A percentile compares a stretch with the other conserved stretches of the same genome.
phyloP scores from a whole-genome alignment of 2,797 vertebrate genomes.

The Channallabes apus region DNA sequence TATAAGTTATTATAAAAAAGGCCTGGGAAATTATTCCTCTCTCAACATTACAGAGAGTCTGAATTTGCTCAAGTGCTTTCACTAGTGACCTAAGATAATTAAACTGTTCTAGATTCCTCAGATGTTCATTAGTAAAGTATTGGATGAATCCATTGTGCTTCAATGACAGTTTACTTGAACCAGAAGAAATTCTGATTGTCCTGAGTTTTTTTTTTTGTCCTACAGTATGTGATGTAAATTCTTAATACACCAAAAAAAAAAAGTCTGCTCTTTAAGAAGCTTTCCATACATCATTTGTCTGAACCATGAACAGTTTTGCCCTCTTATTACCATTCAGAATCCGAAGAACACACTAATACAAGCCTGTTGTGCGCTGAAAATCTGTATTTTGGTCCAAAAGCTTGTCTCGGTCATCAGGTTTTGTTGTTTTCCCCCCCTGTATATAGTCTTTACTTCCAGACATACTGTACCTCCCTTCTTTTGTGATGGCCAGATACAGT shows the following conservation, averaged over 20 bases:
- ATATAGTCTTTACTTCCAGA: background rate
- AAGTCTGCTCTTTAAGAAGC: background rate
- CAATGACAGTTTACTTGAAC: background rate
- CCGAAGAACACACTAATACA: background rate
- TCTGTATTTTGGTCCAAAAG: background rate
- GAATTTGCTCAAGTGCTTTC: background rate
- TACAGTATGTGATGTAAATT: background rate
- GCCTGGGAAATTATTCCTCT: background rate
- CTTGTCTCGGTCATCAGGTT: constrained; percentile 4
- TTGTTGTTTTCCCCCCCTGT: background rate
- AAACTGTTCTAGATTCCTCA: background rate
- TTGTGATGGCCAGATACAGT: background rate
- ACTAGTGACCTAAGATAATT: background rate
- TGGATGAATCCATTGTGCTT: background rate
- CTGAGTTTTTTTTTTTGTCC: background rate
- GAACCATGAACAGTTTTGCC: background rate
- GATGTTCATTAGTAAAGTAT: background rate
- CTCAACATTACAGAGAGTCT: background rate
- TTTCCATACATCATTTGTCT: background rate
- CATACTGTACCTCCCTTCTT: background rate
- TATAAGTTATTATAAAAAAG: background rate
- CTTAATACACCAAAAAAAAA: background rate
- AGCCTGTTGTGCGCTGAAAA: background rate
- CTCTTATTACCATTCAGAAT: background rate
- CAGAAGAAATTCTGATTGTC: too few species aligned